These are phyloP conservation scores for Mirounga angustirostris DNA, from an alignment of 2,113 vertebrate genomes.

Conservation along the genomic window DNA sequence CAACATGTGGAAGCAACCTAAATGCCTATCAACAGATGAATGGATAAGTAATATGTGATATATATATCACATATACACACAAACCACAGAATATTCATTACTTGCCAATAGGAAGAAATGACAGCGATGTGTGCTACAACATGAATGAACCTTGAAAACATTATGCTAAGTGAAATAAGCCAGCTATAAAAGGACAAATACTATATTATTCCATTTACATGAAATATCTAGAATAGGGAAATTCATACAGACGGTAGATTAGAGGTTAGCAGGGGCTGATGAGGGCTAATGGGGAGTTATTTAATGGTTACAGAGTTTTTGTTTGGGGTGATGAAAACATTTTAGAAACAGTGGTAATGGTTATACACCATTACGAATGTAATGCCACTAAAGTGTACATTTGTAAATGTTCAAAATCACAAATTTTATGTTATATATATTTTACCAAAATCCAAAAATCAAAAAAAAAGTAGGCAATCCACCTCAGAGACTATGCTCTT, in stretches of 20 bases:
- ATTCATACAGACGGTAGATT: not conserved
- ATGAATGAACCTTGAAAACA: slow-evolving; percentile 3
- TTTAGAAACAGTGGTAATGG: not conserved
- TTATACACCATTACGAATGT: not conserved
- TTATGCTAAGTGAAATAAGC: slow-evolving; percentile 12
- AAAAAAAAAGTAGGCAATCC: not conserved
- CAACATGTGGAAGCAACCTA: not conserved
- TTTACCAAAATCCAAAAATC: not conserved
- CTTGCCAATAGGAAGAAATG: slow-evolving; percentile 2
- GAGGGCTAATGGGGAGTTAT: not conserved
- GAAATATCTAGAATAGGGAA: not conserved
- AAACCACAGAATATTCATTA: not conserved
- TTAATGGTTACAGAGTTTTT: slow-evolving; percentile 28
- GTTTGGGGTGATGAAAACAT: not conserved
- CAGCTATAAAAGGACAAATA: not conserved
- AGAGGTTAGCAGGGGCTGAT: not conserved
- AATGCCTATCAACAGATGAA: not conserved
- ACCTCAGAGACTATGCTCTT: not conserved
- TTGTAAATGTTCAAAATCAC: not conserved
- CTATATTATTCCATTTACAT: not conserved
- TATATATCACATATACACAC: not conserved
- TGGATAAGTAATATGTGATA: not conserved
- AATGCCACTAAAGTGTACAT: not conserved
- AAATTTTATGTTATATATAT: not conserved
- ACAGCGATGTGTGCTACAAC: not conserved